phyloP scores from a whole-genome alignment of 2,797 vertebrate genomes.

The Pseudomugil tenellus region DNA sequence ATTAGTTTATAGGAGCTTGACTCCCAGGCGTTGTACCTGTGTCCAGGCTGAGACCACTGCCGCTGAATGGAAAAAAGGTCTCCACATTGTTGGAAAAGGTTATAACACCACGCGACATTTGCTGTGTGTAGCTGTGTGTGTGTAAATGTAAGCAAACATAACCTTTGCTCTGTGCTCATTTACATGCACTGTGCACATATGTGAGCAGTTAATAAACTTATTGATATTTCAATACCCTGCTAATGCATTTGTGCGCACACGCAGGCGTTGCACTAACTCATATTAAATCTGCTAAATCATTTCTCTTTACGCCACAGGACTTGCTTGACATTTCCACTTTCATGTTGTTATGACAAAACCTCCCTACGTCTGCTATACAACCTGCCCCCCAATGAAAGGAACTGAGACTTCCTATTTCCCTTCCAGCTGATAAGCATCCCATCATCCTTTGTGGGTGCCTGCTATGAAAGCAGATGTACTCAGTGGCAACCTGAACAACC shows the following conservation, averaged over 20 bases:
- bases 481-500: constrained; percentile 45
- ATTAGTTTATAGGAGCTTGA: constrained; percentile 23
- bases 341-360: constrained; percentile 17
- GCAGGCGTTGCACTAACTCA: constrained; percentile 1
- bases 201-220: constrained; percentile 20
- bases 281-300: constrained; percentile 24
- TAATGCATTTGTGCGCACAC: neutral
- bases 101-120: constrained; percentile 39
- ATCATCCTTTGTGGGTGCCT: constrained; percentile 56
- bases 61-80: constrained; percentile 52
- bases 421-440: constrained; percentile 49
- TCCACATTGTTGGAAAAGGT: constrained; percentile 53
- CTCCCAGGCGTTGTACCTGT: constrained; percentile 19
- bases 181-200: neutral
- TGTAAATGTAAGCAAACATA: constrained; percentile 22
- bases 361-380: neutral
- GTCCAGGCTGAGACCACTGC: constrained; percentile 36
- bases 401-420: constrained; percentile 44
- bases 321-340: constrained; percentile 15
- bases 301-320: constrained; percentile 24
- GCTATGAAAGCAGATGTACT: constrained; percentile 62
- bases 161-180: constrained; percentile 34
- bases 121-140: constrained; percentile 12
- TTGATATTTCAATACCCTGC: constrained; percentile 26
- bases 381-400: constrained; percentile 18